Conservation (phyloP, 2,888 invertebrate species). For the Lasioglossum malachurum region DNA sequence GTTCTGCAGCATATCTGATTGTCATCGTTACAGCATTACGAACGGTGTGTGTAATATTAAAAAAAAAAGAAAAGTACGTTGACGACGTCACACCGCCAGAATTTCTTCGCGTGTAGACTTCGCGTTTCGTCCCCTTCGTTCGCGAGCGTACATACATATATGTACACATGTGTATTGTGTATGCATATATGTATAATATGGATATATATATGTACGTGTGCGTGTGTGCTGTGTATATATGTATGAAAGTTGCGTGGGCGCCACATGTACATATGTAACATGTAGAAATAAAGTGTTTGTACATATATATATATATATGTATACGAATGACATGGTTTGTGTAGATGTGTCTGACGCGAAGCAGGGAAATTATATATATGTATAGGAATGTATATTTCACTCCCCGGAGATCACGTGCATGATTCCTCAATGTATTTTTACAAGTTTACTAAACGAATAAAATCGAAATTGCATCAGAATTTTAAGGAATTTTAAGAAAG, state of each 20-base stretch:
- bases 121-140: slow-evolving; percentile 46
- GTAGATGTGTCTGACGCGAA: slow-evolving; percentile 29
- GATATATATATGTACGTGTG: background rate
- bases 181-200: background rate
- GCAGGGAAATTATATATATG: slow-evolving; percentile 18
- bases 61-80: background rate
- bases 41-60: slow-evolving; percentile 46
- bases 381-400: slow-evolving; percentile 16
- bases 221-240: background rate
- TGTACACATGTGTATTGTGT: slow-evolving; percentile 17
- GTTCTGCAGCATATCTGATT: slow-evolving; percentile 58
- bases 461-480: slow-evolving; percentile 3
- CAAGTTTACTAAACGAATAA: background rate
- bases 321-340: slow-evolving; percentile 12
- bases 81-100: slow-evolving; percentile 52
- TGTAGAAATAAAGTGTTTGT: slow-evolving; percentile 3
- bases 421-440: background rate
- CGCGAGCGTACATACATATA: slow-evolving; percentile 28
- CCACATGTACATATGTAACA: slow-evolving; percentile 12
- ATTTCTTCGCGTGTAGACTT: slow-evolving; percentile 60
- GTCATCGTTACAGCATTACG: slow-evolving; percentile 63
- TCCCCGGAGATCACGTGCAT: slow-evolving; percentile 50
- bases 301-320: slow-evolving; percentile 18
- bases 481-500: background rate
- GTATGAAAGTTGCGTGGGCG: background rate